Conservation (phyloP, 2,113 vertebrate species). For the Phyllostomus hastatus region DNA sequence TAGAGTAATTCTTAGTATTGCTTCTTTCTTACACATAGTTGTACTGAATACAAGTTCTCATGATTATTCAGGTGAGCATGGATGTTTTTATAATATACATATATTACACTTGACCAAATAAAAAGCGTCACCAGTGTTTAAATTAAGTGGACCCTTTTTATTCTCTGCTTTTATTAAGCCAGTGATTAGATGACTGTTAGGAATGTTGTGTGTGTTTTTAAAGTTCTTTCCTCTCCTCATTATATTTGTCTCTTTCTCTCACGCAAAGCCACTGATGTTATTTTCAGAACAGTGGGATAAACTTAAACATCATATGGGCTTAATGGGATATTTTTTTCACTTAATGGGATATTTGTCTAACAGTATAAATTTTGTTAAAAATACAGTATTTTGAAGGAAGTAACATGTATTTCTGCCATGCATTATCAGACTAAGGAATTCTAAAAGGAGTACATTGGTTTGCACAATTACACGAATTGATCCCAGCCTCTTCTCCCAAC, state of each 20-base stretch:
- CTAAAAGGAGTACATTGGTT: neutral
- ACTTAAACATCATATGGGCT: neutral
- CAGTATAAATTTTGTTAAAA: neutral
- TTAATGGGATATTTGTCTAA: neutral
- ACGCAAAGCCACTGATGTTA: neutral
- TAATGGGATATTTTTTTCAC: neutral
- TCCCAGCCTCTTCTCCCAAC: neutral
- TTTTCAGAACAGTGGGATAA: neutral
- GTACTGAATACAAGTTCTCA: neutral
- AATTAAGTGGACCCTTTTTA: neutral
- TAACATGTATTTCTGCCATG: neutral
- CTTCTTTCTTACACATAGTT: neutral
- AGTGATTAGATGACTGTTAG: neutral
- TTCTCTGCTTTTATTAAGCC: neutral
- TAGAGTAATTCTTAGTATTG: neutral
- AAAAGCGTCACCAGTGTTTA: slow-evolving; percentile 7
- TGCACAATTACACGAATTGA: neutral
- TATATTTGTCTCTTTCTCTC: neutral
- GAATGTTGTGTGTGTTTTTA: neutral
- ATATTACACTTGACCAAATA: neutral
- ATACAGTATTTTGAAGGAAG: neutral
- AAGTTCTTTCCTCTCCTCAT: neutral
- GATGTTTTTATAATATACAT: neutral
- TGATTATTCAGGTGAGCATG: neutral
- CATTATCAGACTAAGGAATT: neutral